Evolutionary conservation across 2,797 vertebrate species (phyloP).

Genomic region (Eremophila alpestris): DNA sequence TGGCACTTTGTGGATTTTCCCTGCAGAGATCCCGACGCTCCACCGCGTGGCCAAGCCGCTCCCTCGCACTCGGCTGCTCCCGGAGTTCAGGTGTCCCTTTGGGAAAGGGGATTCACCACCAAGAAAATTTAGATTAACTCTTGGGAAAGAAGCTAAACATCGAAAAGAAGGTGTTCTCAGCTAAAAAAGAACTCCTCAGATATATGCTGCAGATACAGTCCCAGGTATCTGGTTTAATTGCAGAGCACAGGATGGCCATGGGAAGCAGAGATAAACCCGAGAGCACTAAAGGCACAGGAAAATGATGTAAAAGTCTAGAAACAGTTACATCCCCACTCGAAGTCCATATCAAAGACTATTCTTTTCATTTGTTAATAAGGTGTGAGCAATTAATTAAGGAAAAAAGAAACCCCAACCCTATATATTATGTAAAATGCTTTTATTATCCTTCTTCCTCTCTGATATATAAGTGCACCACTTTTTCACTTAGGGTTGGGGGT

Average conservation of each 20-base stretch:
- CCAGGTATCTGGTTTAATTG: not conserved
- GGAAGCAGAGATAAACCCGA: not conserved
- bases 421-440: not conserved
- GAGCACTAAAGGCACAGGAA: not conserved
- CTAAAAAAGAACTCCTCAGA: not conserved
- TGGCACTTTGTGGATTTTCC: not conserved
- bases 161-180: not conserved
- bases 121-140: not conserved
- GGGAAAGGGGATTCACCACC: not conserved
- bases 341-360: not conserved
- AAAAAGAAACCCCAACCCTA: fast-evolving
- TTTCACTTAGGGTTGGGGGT: fast-evolving
- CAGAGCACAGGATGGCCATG: not conserved
- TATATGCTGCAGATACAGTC: not conserved
- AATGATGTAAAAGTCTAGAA: not conserved
- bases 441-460: not conserved
- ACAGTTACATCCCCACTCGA: not conserved
- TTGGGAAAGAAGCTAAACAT: not conserved
- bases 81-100: fast-evolving
- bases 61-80: fast-evolving
- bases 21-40: not conserved
- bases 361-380: not conserved
- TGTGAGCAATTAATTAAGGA: not conserved
- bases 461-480: not conserved
- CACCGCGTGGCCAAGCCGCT: slow-evolving; percentile 17